phyloP scores from a whole-genome alignment of 2,797 vertebrate species.

The Valencia hispanica region DNA sequence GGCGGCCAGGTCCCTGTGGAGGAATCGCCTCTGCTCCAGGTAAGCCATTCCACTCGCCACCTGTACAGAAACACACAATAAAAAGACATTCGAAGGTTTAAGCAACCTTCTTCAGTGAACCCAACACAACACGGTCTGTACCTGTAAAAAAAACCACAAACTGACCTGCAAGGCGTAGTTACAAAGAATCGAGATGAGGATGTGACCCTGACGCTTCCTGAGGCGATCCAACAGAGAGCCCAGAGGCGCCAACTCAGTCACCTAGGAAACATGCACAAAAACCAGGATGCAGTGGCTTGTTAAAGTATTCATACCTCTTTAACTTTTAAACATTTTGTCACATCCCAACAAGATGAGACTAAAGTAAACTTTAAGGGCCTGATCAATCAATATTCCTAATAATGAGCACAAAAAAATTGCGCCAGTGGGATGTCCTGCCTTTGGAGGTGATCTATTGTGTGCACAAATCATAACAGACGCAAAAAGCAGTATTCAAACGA shows the following conservation, averaged over 20 bases:
- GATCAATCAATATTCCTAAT: too few relatives aligned
- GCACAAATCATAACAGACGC: too few relatives aligned
- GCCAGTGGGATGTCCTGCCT: too few relatives aligned
- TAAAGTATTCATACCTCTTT: not conserved
- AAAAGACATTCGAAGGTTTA: not conserved
- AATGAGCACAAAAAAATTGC: too few relatives aligned
- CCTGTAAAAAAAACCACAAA: not conserved
- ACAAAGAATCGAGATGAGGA: slow-evolving; percentile 93
- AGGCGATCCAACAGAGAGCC: slow-evolving; percentile 94
- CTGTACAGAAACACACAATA: slow-evolving; percentile 52
- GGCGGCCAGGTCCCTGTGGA: slow-evolving; percentile 94
- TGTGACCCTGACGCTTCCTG: slow-evolving; percentile 94
- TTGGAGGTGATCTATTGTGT: too few relatives aligned
- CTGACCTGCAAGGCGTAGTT: slow-evolving; percentile 92
- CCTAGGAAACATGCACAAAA: slow-evolving; percentile 71
- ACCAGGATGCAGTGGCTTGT: not conserved
- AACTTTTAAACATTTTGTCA: not conserved
- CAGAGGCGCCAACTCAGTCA: slow-evolving; percentile 93
- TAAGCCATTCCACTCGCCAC: slow-evolving; percentile 97
- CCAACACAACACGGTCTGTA: not conserved
- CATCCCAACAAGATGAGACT: not conserved
- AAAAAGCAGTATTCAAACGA: too few relatives aligned
- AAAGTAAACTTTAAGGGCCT: too few relatives aligned
- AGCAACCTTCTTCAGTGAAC: not conserved
- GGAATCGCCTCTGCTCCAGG: slow-evolving; percentile 94